phyloP scores from a whole-genome alignment of 1,140 invertebrate species.

The Sipha flava region DNA sequence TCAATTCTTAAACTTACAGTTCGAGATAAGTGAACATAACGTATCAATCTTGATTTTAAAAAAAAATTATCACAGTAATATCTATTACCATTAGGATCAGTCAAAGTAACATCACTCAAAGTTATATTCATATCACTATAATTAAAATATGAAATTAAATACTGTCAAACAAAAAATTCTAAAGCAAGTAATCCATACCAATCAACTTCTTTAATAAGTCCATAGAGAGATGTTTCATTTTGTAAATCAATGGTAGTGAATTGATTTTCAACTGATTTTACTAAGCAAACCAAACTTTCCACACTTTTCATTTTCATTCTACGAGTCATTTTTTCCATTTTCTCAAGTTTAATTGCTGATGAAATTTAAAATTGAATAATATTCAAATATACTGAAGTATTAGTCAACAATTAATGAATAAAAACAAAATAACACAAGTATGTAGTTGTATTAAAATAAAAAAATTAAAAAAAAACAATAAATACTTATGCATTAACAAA shows the following conservation, averaged over 20 bases:
- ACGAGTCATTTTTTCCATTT: neutral
- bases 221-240: constrained; percentile 31
- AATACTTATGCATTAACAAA: too few species aligned
- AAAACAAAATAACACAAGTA: too few species aligned
- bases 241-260: constrained; percentile 31
- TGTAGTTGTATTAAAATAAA: too few species aligned
- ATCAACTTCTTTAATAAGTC: constrained; percentile 33
- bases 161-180: neutral
- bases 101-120: neutral
- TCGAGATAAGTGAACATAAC: constrained; percentile 19
- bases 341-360: neutral
- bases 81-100: constrained; percentile 5
- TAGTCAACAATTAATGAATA: too few species aligned
- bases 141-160: neutral
- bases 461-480: too few species aligned
- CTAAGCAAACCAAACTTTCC: constrained; percentile 34
- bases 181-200: neutral
- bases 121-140: constrained; percentile 19
- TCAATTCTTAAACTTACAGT: neutral
- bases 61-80: neutral
- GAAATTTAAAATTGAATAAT: too few species aligned
- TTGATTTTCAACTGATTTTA: constrained; percentile 26
- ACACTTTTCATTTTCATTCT: constrained; percentile 33
- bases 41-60: constrained; percentile 24
- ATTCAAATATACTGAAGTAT: too few species aligned